These are phyloP conservation scores for Cossypha dichroa DNA, from an alignment of 2,797 vertebrate species.

Conservation along the genomic window DNA sequence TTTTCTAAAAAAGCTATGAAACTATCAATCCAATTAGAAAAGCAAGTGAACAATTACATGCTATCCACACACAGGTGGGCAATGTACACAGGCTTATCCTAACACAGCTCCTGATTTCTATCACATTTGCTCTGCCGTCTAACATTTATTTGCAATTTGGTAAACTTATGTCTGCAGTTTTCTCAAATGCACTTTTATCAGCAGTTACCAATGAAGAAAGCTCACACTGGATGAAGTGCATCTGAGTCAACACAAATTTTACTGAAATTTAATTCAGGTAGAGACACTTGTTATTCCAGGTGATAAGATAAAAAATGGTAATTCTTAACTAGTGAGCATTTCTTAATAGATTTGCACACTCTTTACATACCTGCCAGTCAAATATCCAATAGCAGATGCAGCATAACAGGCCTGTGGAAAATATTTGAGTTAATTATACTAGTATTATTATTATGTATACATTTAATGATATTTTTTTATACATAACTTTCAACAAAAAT, in stretches of 20 bases:
- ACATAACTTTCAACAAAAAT: neutral
- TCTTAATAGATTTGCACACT: neutral
- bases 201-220: neutral
- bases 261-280: neutral
- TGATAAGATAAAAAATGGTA: neutral
- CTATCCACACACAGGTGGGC: neutral
- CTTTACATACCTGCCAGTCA: conserved; percentile 82
- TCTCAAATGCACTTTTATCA: neutral
- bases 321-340: neutral
- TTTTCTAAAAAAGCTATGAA: neutral
- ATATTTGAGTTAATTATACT: neutral
- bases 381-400: conserved; percentile 92
- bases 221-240: neutral
- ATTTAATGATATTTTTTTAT: neutral
- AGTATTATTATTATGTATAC: neutral
- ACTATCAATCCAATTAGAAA: neutral
- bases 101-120: neutral
- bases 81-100: neutral
- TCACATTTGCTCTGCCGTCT: neutral
- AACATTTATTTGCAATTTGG: neutral
- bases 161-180: neutral
- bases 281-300: neutral
- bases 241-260: neutral
- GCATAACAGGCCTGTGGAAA: conserved; percentile 91
- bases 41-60: neutral